A percentile compares a stretch with the other conserved stretches of the same genome.
These are phyloP conservation scores for Brachionus rotundiformis DNA, from an alignment of 1,140 invertebrate species.

Conservation along the genomic window DNA sequence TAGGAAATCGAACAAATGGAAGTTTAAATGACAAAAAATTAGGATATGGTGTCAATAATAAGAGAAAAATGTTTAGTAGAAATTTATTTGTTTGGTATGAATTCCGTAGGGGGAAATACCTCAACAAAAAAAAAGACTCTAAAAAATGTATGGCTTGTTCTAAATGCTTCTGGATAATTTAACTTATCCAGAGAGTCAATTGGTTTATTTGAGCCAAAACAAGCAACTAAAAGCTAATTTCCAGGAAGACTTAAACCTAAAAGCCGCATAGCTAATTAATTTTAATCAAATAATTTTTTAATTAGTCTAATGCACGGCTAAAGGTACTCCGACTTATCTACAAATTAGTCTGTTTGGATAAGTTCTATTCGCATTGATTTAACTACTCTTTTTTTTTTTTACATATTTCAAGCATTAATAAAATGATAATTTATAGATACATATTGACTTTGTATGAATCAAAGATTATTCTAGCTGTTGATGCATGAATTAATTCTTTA, in stretches of 20 bases:
- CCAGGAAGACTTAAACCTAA: neutral
- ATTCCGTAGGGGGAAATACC: neutral
- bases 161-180: neutral
- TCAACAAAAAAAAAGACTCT: too few species aligned
- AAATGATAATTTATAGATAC: slow-evolving; percentile 50
- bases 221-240: slow-evolving; percentile 11
- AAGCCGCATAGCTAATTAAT: slow-evolving; percentile 35
- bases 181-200: neutral
- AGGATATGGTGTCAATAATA: neutral
- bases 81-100: neutral
- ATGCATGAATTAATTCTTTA: slow-evolving; percentile 51
- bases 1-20: slow-evolving; percentile 20
- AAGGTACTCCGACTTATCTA: slow-evolving; percentile 10
- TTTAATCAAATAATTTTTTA: slow-evolving; percentile 23
- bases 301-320: slow-evolving; percentile 28
- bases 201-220: neutral
- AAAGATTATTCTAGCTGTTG: slow-evolving; percentile 43
- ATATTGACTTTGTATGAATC: neutral
- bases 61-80: slow-evolving; percentile 8
- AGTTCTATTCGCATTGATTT: neutral
- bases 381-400: neutral
- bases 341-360: neutral
- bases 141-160: neutral
- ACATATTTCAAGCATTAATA: slow-evolving; percentile 47
- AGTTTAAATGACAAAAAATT: slow-evolving; percentile 19